Evolutionary conservation across 1,140 invertebrate species (phyloP), one percentile per base, ranked within the genome.

Genomic region (Thaumetopoea pityocampa): DNA sequence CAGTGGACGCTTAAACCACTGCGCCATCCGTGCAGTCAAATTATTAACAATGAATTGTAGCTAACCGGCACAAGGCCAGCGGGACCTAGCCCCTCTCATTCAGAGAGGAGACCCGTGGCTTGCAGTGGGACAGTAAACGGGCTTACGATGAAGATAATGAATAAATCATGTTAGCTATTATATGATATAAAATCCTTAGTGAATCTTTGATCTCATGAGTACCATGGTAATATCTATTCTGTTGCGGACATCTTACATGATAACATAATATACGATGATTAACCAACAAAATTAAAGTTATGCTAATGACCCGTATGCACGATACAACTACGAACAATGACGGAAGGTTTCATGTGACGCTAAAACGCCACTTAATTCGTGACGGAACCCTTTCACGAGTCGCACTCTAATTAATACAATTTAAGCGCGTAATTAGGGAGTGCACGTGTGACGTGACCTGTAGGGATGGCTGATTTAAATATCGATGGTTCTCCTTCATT

Each of bases 331-430:
- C 22, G 38, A 42, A 46, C 51, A 47, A 54, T 57, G 42, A 40
- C 28, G 43, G 29, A 16, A 38, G 30, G 50, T 50, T 35, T 12
- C 50, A 26, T 27, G 38, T 26, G 51, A 42, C 44, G 30, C 37
- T 52, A 52, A 54, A 67, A 56, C 60, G 54, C 38, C 61, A 55
- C 60, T 70, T 66, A 67, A 71, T 70, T 71, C 37, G 16, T 12
- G 49, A 62, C 58, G 61, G 63, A 77, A 80, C 76, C 76, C 76
- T 80, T 80, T 73, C 49, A 32, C 40, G 48, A 60, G 65, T 43
- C 60, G 65, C 66, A 62, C 56, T 58, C 59, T 77, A 76, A 81
- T 81, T 78, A 81, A 81, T 71, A 67, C 73, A 81, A 81, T 81
- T 69, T 76, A 64, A 69, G 50, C 71, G 65, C 51, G 67, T 76